Base-by-base conservation (phyloP, 2,797 vertebrate genomes). In the Melanogrammus aeglefinus region DNA sequence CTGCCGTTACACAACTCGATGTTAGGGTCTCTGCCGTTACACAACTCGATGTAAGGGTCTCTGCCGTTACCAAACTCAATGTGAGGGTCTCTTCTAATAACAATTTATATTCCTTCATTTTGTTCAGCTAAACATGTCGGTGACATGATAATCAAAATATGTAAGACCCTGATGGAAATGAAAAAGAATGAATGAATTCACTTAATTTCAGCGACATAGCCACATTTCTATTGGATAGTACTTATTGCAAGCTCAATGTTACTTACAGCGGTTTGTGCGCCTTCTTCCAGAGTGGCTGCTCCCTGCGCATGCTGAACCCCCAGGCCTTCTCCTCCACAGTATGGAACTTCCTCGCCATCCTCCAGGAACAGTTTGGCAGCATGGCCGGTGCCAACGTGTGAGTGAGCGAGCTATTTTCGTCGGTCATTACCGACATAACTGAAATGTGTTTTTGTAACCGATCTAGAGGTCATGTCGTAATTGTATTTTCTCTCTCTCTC, bases 331-430 rank as follows among this genome's bases (percentile, higher is more conserved):
- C 96, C 1, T 75, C 88, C 80, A 92, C 94, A 0, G 91, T 99
- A 80, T 99, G 98, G 98, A 95, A 94, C 6, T 92, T 97, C 69
- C 90, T 99, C 80, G 96, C 97, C 73, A 92, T 96, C 86, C 95
- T 99, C 16, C 97, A 99, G 87, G 98, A 99, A 89, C 93, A 95
- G 69, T 99, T 99, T 24, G 94, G 96, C 82, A 97, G 96, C 90
- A 99, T 99, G 98, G 96, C 90, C 0, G 97, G 98, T 29, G 96
- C 97, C 82, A 99, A 99, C 73, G 80, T 95, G 95, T 96, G 84
- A 78, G 94, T 86, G 21, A 72, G 8, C 3, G 21, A 72, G 8
- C 3, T 0, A 18, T 4, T 14, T 24, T 44, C 18, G 8, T 14
- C 18, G 8, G 2, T 29, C 2, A n/a, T 16, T 27, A 1, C 29